Evolutionary conservation across 1,140 invertebrate genomes (phyloP).

Genomic region (Asbolus verrucosus): DNA sequence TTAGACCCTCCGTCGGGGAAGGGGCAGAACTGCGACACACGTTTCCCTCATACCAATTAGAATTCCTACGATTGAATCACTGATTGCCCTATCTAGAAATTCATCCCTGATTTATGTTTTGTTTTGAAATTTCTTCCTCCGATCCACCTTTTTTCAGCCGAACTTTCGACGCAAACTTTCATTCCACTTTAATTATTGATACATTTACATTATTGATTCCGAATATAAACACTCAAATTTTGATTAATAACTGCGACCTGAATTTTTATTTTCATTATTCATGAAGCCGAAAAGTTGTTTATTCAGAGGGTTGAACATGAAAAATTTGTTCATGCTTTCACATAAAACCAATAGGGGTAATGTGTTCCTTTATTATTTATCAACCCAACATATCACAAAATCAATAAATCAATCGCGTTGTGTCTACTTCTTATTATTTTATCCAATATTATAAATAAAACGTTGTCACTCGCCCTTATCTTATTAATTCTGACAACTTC

Average conservation of each 20-base stretch:
- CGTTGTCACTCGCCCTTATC: background rate
- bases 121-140: constrained; percentile 41
- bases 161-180: background rate
- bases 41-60: constrained; percentile 63
- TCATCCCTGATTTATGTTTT: constrained; percentile 53
- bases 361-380: constrained; percentile 59
- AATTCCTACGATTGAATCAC: constrained; percentile 64
- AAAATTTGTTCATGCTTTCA: constrained; percentile 61
- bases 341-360: constrained; percentile 61
- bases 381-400: constrained; percentile 26
- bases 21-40: constrained; percentile 57
- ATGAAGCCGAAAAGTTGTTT: constrained; percentile 52
- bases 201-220: constrained; percentile 26
- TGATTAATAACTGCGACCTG: constrained; percentile 41
- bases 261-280: constrained; percentile 52
- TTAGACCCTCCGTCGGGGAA: constrained; percentile 54
- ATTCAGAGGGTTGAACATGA: constrained; percentile 57
- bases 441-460: no score
- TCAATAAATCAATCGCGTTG: constrained; percentile 18
- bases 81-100: constrained; percentile 53
- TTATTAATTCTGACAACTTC: background rate
- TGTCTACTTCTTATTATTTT: background rate
- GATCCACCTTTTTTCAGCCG: background rate
- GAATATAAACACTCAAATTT: constrained; percentile 30
- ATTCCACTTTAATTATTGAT: no score